A percentile compares a stretch with the other conserved stretches of the same genome.
Conservation (phyloP, 1,140 invertebrate genomes). For the Mercenaria mercenaria region DNA sequence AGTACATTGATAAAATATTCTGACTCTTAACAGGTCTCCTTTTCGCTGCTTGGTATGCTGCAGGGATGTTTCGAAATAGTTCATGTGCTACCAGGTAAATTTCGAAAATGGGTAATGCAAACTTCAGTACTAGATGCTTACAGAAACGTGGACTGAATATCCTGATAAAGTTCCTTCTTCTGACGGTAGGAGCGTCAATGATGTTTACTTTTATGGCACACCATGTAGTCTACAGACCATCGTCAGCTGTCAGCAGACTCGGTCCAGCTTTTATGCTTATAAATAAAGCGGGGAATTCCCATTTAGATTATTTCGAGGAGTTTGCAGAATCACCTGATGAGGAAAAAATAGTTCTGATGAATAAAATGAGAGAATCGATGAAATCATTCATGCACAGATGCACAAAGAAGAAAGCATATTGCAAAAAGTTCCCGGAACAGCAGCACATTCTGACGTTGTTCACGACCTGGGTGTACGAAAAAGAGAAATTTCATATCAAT, state of each 20-base stretch:
- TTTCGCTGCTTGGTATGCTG: no score
- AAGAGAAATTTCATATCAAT: conserved; percentile 66
- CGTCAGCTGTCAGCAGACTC: not conserved
- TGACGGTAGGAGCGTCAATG: not conserved
- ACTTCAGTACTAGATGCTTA: not conserved
- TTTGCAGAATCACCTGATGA: conserved; percentile 25
- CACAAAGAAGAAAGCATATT: not conserved
- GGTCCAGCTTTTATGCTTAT: not conserved
- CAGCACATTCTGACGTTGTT: conserved; percentile 73
- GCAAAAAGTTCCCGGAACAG: not conserved
- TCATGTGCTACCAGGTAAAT: not conserved
- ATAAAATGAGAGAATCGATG: conserved; percentile 19
- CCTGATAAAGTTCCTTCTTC: not conserved
- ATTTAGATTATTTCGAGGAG: conserved; percentile 28
- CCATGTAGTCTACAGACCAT: not conserved
- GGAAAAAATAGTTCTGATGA: conserved; percentile 37
- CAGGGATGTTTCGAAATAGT: no score
- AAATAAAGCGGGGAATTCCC: not conserved
- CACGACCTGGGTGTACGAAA: conserved; percentile 67
- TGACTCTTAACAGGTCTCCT: no score
- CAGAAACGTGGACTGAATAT: not conserved
- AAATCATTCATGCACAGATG: conserved; percentile 22
- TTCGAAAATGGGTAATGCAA: not conserved
- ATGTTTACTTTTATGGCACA: not conserved
- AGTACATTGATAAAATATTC: no score